phyloP scores from a whole-genome alignment of 2,797 vertebrate genomes.

The Acrossocheilus fasciatus region DNA sequence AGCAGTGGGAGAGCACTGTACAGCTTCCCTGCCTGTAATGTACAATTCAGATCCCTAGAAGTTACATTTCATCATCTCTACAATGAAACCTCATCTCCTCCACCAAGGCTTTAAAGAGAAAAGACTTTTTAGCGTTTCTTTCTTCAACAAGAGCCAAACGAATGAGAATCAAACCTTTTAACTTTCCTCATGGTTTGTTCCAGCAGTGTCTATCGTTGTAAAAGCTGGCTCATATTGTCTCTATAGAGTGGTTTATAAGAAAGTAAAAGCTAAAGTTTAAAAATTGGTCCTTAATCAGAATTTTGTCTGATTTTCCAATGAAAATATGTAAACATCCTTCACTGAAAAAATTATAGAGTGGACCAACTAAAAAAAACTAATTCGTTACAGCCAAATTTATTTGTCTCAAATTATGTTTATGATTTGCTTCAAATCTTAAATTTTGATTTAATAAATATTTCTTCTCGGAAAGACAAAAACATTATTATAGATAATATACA shows the following conservation, averaged over 20 bases:
- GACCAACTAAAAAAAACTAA: no score
- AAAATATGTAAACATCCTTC: background rate
- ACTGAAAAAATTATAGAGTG: background rate
- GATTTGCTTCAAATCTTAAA: background rate
- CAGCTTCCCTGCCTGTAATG: slow-evolving; percentile 66
- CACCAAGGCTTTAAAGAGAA: slow-evolving; percentile 72
- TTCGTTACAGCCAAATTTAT: background rate
- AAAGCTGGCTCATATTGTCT: background rate
- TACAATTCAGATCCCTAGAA: slow-evolving; percentile 66
- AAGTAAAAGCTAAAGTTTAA: background rate
- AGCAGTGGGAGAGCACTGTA: slow-evolving; percentile 69
- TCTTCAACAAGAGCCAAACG: slow-evolving; percentile 53
- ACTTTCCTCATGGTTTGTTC: slow-evolving; percentile 25
- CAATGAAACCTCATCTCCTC: slow-evolving; percentile 55
- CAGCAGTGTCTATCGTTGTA: background rate
- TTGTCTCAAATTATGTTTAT: background rate
- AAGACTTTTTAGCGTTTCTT: slow-evolving; percentile 48
- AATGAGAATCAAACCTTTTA: slow-evolving; percentile 68
- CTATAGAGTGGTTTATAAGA: background rate
- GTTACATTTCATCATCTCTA: slow-evolving; percentile 60
- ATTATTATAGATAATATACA: background rate
- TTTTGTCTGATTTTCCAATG: background rate
- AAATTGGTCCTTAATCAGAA: background rate
- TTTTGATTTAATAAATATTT: background rate
- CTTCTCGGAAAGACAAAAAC: background rate